Evolutionary conservation across 2,797 vertebrate genomes (phyloP).

Genomic region (Rhabdophis nuchalis): DNA sequence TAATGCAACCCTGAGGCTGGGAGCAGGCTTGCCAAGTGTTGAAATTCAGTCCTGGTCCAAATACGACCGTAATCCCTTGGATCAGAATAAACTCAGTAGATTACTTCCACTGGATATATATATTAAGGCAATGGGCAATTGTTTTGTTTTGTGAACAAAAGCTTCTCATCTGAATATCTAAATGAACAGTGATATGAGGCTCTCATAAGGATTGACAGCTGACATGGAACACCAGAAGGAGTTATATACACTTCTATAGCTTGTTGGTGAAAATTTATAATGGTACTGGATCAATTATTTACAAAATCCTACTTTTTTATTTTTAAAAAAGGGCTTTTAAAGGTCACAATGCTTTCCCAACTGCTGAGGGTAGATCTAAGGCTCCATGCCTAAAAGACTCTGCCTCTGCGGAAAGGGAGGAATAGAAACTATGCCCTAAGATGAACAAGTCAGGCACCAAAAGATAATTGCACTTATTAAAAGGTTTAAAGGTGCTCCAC

Average conservation of each 20-base stretch:
- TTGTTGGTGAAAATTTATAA: neutral
- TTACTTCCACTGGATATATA: neutral
- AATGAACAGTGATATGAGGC: neutral
- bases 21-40: neutral
- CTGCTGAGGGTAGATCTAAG: neutral
- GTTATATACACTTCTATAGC: neutral
- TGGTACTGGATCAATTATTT: neutral
- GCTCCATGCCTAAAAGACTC: neutral
- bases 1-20: neutral
- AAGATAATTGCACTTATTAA: neutral
- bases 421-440: neutral
- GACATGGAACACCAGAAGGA: neutral
- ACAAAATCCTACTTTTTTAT: neutral
- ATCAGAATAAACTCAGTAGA: neutral
- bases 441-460: neutral
- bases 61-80: neutral
- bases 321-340: neutral
- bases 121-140: neutral
- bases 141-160: neutral
- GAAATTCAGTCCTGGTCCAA: neutral
- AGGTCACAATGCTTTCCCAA: neutral
- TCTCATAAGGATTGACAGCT: neutral
- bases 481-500: neutral
- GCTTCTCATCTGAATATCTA: neutral
- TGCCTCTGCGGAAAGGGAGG: neutral